Base-by-base conservation (phyloP, 2,888 invertebrate genomes). In the Agriotes lineatus region DNA sequence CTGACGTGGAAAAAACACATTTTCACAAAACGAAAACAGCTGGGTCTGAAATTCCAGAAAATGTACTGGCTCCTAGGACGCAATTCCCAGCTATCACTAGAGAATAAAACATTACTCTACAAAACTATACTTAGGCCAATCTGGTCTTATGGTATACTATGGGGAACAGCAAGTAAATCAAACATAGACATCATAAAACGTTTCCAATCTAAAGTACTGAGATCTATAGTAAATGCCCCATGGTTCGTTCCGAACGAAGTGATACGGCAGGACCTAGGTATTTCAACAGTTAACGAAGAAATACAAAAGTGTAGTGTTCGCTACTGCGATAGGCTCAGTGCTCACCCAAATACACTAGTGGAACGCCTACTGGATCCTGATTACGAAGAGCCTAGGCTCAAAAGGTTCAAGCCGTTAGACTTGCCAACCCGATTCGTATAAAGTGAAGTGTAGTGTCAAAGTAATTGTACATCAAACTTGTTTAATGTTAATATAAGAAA, bases 11-110 rank as follows among this genome's bases (percentile, higher is more conserved):
- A 14, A 14, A 22, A 42, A 39, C n/a, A 35, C 19, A n/a, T 37
- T 44, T 20, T 58, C 37, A 19, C 16, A 37, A 58, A 58, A 58
- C 20, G 19, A 37, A 22, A 58, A 42, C 20, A 6, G 37, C 1
- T 20, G 19, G 16, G 30, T 12, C 3, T 44, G 16, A 59, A 44
- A 45, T 42, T 44, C 42, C 16, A 16, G 20, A 42, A 20, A 25
- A 37, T 20, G 10, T 19, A 37, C 18, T 18, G 33, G 58, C 39
- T 58, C 3, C n/a, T 58, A 37, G 58, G 58, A 12, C 39, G 58
- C 22, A 10, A 12, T 18, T 42, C 42, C 5, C 19, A 56, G 12
- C 37, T 56, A 37, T 19, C 37, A 1, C 35, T 56, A 5, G 56
- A 56, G 20, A 12, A 37, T 58, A 42, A 58, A 58, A 19, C 42